Percentiles rank a stretch among this genome's conserved stretches.
These are phyloP conservation scores for Luperina nickerlii DNA, from an alignment of 2,888 invertebrate species.

Conservation along the genomic window DNA sequence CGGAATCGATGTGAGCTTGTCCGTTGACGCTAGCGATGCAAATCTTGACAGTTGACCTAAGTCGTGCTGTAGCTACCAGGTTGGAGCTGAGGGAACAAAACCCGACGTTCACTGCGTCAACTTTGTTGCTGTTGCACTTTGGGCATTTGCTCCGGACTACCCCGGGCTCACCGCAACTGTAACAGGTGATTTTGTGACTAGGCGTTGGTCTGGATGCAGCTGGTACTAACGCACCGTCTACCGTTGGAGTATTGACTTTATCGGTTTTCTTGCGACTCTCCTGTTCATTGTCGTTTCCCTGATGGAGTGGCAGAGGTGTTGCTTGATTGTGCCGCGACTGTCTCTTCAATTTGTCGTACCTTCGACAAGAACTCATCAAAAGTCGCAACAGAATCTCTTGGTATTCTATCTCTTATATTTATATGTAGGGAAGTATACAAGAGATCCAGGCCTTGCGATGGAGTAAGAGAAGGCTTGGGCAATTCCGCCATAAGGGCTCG, in stretches of 20 bases:
- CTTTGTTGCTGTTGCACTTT: not conserved
- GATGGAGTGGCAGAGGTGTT: too few species aligned
- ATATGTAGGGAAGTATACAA: not conserved
- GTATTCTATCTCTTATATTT: constrained; percentile 11
- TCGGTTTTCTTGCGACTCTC: too few species aligned
- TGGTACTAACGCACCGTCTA: not conserved
- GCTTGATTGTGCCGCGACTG: too few species aligned
- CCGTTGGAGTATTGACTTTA: too few species aligned
- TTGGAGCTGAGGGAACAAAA: constrained; percentile 1
- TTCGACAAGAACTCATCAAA: constrained; percentile 2
- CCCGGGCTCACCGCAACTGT: constrained; percentile 25
- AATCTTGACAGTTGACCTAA: constrained; percentile 2
- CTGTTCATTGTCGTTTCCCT: too few species aligned
- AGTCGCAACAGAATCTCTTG: not conserved
- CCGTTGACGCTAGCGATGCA: not conserved
- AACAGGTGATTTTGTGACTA: constrained; percentile 1
- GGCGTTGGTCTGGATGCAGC: not conserved
- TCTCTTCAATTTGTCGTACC: too few species aligned
- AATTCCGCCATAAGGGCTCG: not conserved
- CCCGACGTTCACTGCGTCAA: constrained; percentile 13
- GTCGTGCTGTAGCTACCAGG: not conserved
- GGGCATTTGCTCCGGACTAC: constrained; percentile 21
- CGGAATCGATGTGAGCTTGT: constrained; percentile 13
- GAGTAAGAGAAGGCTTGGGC: too few species aligned
- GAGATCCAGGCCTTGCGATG: too few species aligned